Evolutionary conservation across 2,888 invertebrate genomes (phyloP).

Genomic region (Drosophila colorata): DNA sequence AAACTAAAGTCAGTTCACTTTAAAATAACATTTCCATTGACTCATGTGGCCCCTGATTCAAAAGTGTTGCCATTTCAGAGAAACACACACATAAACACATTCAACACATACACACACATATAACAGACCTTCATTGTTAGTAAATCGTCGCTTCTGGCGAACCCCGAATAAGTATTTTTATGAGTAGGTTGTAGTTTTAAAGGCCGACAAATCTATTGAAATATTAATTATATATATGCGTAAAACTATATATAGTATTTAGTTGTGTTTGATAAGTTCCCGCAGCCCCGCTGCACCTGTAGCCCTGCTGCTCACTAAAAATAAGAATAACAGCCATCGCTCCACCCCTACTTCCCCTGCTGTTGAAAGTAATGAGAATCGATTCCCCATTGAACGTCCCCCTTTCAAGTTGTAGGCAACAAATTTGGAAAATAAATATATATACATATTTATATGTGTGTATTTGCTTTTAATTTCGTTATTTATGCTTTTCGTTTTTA

Average conservation of each 20-base stretch:
- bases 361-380: conserved; percentile 52
- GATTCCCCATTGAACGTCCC: conserved; percentile 48
- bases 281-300: conserved; percentile 65
- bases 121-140: conserved; percentile 44
- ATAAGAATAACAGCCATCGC: conserved; percentile 23
- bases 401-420: conserved; percentile 50
- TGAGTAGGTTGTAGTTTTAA: conserved; percentile 69
- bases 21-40: conserved; percentile 51
- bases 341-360: conserved; percentile 25
- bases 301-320: conserved; percentile 52
- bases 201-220: conserved; percentile 49
- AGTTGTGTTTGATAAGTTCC: conserved; percentile 70
- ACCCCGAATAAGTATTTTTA: conserved; percentile 36
- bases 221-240: conserved; percentile 33
- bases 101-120: conserved; percentile 18
- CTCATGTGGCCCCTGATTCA: conserved; percentile 25
- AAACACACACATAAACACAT: conserved; percentile 22
- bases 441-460: conserved; percentile 9
- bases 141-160: conserved; percentile 39
- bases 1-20: conserved; percentile 40
- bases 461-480: conserved; percentile 66
- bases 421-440: conserved; percentile 38
- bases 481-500: conserved; percentile 56
- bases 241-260: conserved; percentile 50
- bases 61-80: conserved; percentile 13